Percentiles rank a stretch among this genome's conserved stretches.
These are phyloP conservation scores for Thalassoma bifasciatum DNA, from an alignment of 2,113 vertebrate species.

Conservation along the genomic window DNA sequence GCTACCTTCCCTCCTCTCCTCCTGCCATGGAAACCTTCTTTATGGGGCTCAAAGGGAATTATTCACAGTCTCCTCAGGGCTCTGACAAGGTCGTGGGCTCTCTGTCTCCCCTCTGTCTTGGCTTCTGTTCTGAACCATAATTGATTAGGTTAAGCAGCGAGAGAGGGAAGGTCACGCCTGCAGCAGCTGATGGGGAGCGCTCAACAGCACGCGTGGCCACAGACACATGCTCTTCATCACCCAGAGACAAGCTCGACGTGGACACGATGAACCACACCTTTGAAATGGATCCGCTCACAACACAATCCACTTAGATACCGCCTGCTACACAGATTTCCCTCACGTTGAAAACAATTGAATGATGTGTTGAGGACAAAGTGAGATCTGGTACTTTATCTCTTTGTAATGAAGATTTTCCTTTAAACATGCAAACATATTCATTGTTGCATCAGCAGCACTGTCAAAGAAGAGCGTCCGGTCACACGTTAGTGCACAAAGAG, in stretches of 20 bases:
- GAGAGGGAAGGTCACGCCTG: slow-evolving; percentile 79
- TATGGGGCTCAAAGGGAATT: slow-evolving; percentile 82
- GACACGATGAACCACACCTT: slow-evolving; percentile 46
- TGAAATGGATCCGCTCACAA: slow-evolving; percentile 45
- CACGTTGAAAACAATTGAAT: background rate
- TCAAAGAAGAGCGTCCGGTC: slow-evolving; percentile 33
- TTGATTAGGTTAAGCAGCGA: slow-evolving; percentile 85
- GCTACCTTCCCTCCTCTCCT: slow-evolving; percentile 39
- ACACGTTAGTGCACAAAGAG: slow-evolving; percentile 25
- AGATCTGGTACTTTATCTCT: background rate
- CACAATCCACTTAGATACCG: slow-evolving; percentile 17
- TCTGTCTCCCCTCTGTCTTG: slow-evolving; percentile 73
- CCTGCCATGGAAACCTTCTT: slow-evolving; percentile 68
- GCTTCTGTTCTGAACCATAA: slow-evolving; percentile 83
- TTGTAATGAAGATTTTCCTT: slow-evolving; percentile 15
- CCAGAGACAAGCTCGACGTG: slow-evolving; percentile 40
- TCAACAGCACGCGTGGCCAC: slow-evolving; percentile 57
- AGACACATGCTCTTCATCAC: slow-evolving; percentile 77
- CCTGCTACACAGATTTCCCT: background rate
- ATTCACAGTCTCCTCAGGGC: slow-evolving; percentile 82
- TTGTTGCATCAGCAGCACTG: slow-evolving; percentile 4
- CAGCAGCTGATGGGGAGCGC: slow-evolving; percentile 64
- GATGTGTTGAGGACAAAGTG: background rate
- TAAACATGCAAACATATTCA: slow-evolving; percentile 33
- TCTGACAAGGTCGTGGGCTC: slow-evolving; percentile 79